phyloP scores from a whole-genome alignment of 2,113 vertebrate species.

The Diadophis punctatus region DNA sequence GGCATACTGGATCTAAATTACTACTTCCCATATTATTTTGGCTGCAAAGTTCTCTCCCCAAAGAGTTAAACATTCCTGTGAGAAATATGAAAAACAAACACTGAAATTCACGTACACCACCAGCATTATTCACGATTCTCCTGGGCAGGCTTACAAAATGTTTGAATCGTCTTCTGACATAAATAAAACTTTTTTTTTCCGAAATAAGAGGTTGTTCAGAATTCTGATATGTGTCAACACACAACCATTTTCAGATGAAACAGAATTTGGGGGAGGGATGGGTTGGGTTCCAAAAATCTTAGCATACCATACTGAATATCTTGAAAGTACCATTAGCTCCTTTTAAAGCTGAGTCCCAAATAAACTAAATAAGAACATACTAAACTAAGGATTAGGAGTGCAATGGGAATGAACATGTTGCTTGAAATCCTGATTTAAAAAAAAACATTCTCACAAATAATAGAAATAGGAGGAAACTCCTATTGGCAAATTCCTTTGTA shows the following conservation, averaged over 20 bases:
- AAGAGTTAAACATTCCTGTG: conserved; percentile 61
- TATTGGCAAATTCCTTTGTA: not conserved
- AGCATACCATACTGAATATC: fast-evolving
- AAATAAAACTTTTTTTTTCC: conserved; percentile 33
- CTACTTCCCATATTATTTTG: conserved; percentile 53
- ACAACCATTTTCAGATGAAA: not conserved
- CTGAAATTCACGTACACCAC: conserved; percentile 42
- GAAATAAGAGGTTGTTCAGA: conserved; percentile 26
- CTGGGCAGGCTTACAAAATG: conserved; percentile 23
- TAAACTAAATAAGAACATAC: not conserved
- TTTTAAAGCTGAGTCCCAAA: not conserved
- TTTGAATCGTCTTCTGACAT: conserved; percentile 41
- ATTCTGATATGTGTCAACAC: conserved; percentile 34
- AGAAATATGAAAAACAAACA: conserved; percentile 46
- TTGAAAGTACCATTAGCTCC: not conserved
- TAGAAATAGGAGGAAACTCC: not conserved
- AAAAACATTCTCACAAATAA: not conserved
- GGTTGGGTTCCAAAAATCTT: not conserved
- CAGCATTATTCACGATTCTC: conserved; percentile 36
- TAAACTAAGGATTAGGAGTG: not conserved
- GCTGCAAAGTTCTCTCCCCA: conserved; percentile 31
- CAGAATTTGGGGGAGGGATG: not conserved
- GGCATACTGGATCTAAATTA: conserved; percentile 41
- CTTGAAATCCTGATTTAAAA: not conserved
- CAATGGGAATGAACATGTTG: not conserved